Conservation (phyloP, 2,797 vertebrate genomes). For the Holocentrus rufus region DNA sequence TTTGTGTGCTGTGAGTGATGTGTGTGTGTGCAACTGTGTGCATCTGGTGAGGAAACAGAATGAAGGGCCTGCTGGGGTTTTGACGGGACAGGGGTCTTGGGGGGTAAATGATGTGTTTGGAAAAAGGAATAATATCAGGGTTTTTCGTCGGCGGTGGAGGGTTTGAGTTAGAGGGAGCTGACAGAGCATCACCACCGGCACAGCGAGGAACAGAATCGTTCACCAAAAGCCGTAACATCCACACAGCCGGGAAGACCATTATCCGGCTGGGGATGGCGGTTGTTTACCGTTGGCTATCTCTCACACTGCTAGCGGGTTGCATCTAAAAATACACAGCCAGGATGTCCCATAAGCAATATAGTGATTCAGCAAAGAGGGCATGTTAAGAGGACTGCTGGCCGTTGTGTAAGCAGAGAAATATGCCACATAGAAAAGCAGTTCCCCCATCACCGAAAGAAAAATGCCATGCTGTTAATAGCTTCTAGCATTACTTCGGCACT, state of each 20-base stretch:
- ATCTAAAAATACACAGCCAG: constrained; percentile 38
- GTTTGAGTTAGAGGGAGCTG: constrained; percentile 29
- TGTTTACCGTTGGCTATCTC: constrained; percentile 64
- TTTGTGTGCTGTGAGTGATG: constrained; percentile 12
- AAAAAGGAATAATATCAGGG: constrained; percentile 47
- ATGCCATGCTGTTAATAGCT: no score
- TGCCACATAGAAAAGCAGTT: not conserved
- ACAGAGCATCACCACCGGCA: constrained; percentile 50
- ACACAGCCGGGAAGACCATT: constrained; percentile 61
- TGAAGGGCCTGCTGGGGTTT: constrained; percentile 50
- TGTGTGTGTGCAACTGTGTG: constrained; percentile 35
- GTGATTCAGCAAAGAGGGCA: constrained; percentile 10
- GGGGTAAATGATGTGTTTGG: constrained; percentile 66
- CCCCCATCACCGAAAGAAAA: no score
- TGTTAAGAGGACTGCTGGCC: constrained; percentile 3
- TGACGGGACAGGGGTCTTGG: constrained; percentile 23
- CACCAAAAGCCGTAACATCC: constrained; percentile 55
- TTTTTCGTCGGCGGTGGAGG: constrained; percentile 39
- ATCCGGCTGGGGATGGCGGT: constrained; percentile 56
- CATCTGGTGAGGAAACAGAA: constrained; percentile 52
- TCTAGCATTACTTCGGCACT: no score
- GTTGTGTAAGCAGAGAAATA: not conserved
- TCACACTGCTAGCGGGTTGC: constrained; percentile 48
- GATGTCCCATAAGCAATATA: constrained; percentile 12
- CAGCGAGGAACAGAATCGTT: constrained; percentile 38